Percentiles rank a stretch among this genome's conserved stretches.
Conservation (phyloP, 2,888 invertebrate species). For the Heliconius ismenius region DNA sequence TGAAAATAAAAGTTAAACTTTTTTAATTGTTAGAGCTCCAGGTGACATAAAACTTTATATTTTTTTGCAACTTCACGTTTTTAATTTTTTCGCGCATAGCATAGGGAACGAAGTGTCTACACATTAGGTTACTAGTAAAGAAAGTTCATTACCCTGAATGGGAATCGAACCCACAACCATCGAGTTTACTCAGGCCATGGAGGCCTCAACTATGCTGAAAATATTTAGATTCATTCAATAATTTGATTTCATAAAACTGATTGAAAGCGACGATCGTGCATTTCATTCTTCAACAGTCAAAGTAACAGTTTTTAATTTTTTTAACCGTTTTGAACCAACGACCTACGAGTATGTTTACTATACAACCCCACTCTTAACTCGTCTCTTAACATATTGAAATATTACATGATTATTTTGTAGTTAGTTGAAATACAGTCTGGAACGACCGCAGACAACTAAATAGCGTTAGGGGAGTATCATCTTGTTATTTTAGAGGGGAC, state of each 20-base stretch:
- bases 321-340: not conserved
- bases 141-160: no score
- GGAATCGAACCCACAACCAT: not conserved
- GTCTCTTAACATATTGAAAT: not conserved
- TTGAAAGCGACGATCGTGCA: not conserved
- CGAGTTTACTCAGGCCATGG: not conserved
- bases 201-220: no score
- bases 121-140: no score
- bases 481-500: constrained; percentile 41
- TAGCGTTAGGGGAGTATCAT: constrained; percentile 18
- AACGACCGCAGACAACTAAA: constrained; percentile 29
- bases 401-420: not conserved
- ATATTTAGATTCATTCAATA: no score
- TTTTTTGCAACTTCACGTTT: no score
- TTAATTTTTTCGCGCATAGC: no score
- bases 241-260: not conserved
- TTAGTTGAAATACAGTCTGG: constrained; percentile 25
- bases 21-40: not conserved
- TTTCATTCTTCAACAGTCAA: not conserved
- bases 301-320: not conserved
- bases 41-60: no score
- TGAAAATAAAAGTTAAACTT: constrained; percentile 1
- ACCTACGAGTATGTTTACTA: not conserved
- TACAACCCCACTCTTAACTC: not conserved
- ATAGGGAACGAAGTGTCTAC: no score